Base-by-base conservation (phyloP, 1,140 invertebrate genomes). In the Aethina tumida region DNA sequence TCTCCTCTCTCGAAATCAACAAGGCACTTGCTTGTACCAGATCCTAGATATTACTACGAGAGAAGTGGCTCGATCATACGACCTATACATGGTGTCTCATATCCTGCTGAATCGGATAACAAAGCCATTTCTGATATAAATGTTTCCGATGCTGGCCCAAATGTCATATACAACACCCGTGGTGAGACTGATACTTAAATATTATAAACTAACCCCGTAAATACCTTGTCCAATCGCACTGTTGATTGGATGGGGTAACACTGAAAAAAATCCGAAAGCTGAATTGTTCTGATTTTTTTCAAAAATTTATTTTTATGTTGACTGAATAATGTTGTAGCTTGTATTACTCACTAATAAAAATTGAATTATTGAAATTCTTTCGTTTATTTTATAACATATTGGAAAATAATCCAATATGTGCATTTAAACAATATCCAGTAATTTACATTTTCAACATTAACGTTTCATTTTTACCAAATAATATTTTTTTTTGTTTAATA, bases 1-100 rank as follows among this genome's bases (percentile, higher is more conserved):
- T 81, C 78, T 4, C 80, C 80, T 20, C 58, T 76, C 34, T 84
- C 81, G 4, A 89, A 85, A 67, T 86, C 79, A 21, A 88, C 80
- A 9, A 73, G 81, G 61, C 84, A 85, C 65, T 68, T 82, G 27
- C 67, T 83, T 35, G 75, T 78, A 36, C 79, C 79, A 14, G 79
- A 83, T 54, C 61, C 70, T 14, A 69, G 77, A 45, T 78, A 75
- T 57, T 80, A 78, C 62, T 79, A 81, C 51, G 79, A 77, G 38
- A 53, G 58, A 20, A 46, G 41, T 13, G 45, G 49, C 7, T 45
- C 44, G 16, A 35, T 47, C 13, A 61, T 68, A 44, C 64, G 64
- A 34, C 63, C 63, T 15, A 69, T 74, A 58, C 73, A 77, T 55
- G 47, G 42, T 20, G 43, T 40, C 4, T 41, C 50, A 15, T 49